These are phyloP conservation scores for Sphaeridia pumilis DNA, from an alignment of 2,888 invertebrate genomes.

Conservation along the genomic window DNA sequence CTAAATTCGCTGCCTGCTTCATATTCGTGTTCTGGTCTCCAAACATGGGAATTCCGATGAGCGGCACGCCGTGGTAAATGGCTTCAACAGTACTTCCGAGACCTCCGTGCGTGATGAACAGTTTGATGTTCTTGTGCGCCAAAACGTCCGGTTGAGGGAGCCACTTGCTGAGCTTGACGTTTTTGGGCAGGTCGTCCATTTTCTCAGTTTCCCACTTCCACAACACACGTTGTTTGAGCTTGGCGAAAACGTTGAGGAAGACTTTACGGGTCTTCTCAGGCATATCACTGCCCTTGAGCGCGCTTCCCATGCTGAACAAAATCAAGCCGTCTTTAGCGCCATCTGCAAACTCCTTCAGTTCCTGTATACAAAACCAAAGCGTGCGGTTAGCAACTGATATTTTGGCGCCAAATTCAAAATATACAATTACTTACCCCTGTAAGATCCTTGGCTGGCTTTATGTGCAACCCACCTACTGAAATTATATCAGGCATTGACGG, in stretches of 20 bases:
- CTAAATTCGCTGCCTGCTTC: conserved; percentile 45
- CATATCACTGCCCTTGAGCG: conserved; percentile 67
- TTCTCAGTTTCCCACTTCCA: conserved; percentile 69
- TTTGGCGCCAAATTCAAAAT: background rate
- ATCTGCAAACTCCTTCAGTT: conserved; percentile 51
- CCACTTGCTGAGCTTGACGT: conserved; percentile 53
- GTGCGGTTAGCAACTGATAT: background rate
- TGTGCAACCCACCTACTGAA: conserved; percentile 37
- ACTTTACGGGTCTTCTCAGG: conserved; percentile 57
- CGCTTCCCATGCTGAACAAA: conserved; percentile 75
- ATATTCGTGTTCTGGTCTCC: conserved; percentile 58
- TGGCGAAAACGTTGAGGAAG: conserved; percentile 59
- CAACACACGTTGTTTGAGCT: conserved; percentile 63
- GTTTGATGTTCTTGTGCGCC: conserved; percentile 52
- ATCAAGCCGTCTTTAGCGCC: conserved; percentile 56
- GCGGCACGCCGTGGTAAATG: conserved; percentile 52
- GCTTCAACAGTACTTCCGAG: conserved; percentile 58
- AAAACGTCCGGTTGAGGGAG: conserved; percentile 62
- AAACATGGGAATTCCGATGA: conserved; percentile 54
- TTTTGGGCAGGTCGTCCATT: conserved; percentile 47
- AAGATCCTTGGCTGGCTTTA: conserved; percentile 24
- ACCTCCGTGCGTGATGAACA: conserved; percentile 61
- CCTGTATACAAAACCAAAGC: conserved; percentile 12
- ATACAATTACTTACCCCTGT: conserved; percentile 10
- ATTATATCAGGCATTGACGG: conserved; percentile 34